A percentile compares a stretch with the other conserved stretches of the same genome.
Evolutionary conservation across 2,797 vertebrate genomes (phyloP).

Genomic region (Cichlasoma orientale): DNA sequence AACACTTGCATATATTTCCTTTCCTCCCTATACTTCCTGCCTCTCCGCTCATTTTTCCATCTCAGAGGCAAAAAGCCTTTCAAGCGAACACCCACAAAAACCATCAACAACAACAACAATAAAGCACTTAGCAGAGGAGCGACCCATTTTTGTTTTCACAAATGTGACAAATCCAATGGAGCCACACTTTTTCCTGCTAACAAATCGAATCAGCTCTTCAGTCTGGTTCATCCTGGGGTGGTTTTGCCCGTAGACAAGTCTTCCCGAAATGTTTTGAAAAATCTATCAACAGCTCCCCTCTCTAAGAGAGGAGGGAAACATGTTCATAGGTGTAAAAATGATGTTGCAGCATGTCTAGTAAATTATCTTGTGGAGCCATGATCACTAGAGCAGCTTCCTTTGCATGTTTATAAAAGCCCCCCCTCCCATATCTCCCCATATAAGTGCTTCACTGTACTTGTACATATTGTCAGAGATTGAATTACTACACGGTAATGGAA

Average conservation of each 20-base stretch:
- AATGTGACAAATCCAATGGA: slow-evolving; percentile 76
- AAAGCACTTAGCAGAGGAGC: slow-evolving; percentile 74
- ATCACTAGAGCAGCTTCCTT: slow-evolving; percentile 35
- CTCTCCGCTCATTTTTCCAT: slow-evolving; percentile 75
- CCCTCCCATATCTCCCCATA: slow-evolving; percentile 2
- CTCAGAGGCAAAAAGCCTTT: slow-evolving; percentile 76
- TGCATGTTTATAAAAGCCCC: slow-evolving; percentile 42
- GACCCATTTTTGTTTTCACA: slow-evolving; percentile 66
- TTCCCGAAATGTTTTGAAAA: not conserved
- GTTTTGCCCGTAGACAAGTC: slow-evolving; percentile 23
- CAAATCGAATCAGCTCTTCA: slow-evolving; percentile 66
- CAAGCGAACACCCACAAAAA: slow-evolving; percentile 69
- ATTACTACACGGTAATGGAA: slow-evolving; percentile 77
- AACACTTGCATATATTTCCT: slow-evolving; percentile 72
- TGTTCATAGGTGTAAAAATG: not conserved
- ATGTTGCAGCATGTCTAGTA: not conserved
- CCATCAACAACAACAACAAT: slow-evolving; percentile 56
- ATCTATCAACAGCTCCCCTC: not conserved
- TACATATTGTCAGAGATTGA: slow-evolving; percentile 65
- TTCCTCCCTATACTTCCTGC: slow-evolving; percentile 62
- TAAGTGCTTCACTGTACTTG: slow-evolving; percentile 66
- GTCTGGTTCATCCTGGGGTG: slow-evolving; percentile 12
- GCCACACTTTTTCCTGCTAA: slow-evolving; percentile 47
- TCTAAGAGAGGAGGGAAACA: not conserved
- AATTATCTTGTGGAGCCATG: slow-evolving; percentile 10